Base-by-base conservation (phyloP, 2,113 vertebrate species). In the Epinephelus cyanopodus region DNA sequence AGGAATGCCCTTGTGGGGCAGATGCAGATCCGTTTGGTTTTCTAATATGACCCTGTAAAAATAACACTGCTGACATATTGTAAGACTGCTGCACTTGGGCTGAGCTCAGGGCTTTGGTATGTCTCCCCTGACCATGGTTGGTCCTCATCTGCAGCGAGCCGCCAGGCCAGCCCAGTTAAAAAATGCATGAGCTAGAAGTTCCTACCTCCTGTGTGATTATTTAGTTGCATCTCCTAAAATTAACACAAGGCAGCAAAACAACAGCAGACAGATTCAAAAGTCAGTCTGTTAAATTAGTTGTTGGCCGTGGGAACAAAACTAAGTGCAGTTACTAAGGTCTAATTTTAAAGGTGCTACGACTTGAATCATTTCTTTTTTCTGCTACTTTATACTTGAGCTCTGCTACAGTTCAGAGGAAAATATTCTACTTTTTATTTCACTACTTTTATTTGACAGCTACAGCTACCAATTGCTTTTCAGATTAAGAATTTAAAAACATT, bases 81-180 rank as follows among this genome's bases (percentile, higher is more conserved):
- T 80, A 89, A 91, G 88, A 84, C 82, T 84, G 85, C 85, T 88
- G 85, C 86, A 84, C 82, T 89, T 45, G 56, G 87, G 86, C 79
- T 95, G 91, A 95, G 90, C 91, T 95, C 92, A 95, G 83, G 60
- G 69, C 90, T 92, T 87, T 94, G 95, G 94, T 93, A 95, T 95
- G 93, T 93, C 87, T 92, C 84, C 82, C 50, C 83, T 79, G 77
- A 90, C 85, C 92, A 86, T 89, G 84, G 90, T 87, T 87, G 84
- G 92, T 89, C 87, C 90, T 94, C 89, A 80, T 87, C 77, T 87
- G 77, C 90, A 89, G 69, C 14, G 17, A 81, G 78, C 65, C 42
- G 67, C 78, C 56, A 72, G 87, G 57, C 85, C 73, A 83, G 85
- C 90, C 81, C 77, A 77, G 79, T 86, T 14, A 23, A 84, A 83